Conservation (phyloP, 2,888 invertebrate species). For the Eupsilia transversa region DNA sequence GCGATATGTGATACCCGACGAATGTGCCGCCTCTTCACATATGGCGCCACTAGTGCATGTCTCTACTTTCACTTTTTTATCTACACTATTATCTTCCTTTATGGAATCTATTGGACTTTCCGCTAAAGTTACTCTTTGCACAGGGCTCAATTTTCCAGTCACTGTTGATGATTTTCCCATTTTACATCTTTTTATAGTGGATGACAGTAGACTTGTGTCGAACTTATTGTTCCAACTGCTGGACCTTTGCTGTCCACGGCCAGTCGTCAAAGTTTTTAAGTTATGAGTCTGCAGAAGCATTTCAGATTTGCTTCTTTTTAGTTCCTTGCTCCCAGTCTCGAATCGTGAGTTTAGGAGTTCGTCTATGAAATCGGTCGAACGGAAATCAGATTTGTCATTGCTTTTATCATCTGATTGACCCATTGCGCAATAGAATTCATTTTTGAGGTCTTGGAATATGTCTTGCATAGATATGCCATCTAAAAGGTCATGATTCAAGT, state of each 20-base stretch:
- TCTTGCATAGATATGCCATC: constrained; percentile 97
- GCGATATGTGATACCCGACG: constrained; percentile 86
- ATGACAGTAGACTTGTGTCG: constrained; percentile 90
- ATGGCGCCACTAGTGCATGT: constrained; percentile 73
- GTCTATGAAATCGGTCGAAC: constrained; percentile 90
- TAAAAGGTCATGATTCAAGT: constrained; percentile 94
- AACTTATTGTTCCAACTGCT: constrained; percentile 94
- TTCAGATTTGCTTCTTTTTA: constrained; percentile 92
- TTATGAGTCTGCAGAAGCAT: constrained; percentile 89
- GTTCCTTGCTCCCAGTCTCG: constrained; percentile 89
- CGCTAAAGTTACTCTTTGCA: constrained; percentile 78
- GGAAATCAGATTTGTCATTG: constrained; percentile 87
- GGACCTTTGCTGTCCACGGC: constrained; percentile 92
- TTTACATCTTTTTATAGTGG: constrained; percentile 93
- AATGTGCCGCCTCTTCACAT: constrained; percentile 85
- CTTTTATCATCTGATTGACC: constrained; percentile 85
- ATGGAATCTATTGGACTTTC: constrained; percentile 82
- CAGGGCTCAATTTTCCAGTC: constrained; percentile 85
- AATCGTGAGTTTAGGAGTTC: constrained; percentile 89
- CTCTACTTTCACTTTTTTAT: constrained; percentile 83
- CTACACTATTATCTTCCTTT: constrained; percentile 80
- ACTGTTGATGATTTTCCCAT: constrained; percentile 87
- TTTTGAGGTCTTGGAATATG: constrained; percentile 94
- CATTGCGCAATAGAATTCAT: constrained; percentile 90
- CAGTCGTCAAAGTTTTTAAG: constrained; percentile 87